Evolutionary conservation across 2,888 invertebrate genomes (phyloP), one percentile per base, ranked within the genome.

Genomic region (Hirtodrosophila duncani): DNA sequence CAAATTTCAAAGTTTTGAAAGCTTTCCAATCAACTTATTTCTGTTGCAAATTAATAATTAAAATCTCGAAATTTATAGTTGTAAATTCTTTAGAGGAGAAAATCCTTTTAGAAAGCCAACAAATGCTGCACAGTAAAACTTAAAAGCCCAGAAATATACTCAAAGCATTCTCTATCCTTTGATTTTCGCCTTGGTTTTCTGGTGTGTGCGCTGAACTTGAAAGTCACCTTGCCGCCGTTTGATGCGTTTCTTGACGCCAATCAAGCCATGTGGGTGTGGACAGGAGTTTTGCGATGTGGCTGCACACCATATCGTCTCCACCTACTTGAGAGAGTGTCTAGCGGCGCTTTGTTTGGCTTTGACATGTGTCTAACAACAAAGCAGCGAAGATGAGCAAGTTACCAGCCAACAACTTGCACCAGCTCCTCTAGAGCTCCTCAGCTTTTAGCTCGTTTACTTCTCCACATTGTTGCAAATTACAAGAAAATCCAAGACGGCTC

Each of bases 191-290:
- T 8, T n/a, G 8, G 7, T 10, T 34, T n/a, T 8, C 23, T 9
- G n/a, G 14, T 43, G 17, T 41, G 59, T 33, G 39, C 63, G 37
- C 50, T 60, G 80, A 75, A 67, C 80, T 67, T 71, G 57, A 79
- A 67, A 65, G 72, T 79, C 72, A 77, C 63, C 74, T 80, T 71
- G 59, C 55, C 46, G 27, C 49, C 14, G 27, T 41, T 21, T 62
- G 67, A 69, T 67, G 77, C 69, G 72, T 69, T 75, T 57, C 67
- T 79, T 75, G 77, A 75, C 75, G 66, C 71, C 79, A 74, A 68
- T 75, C 75, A 78, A 59, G 51, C 64, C 50, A 67, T 38, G 60
- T 30, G 24, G 1, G n/a, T 11, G 31, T 26, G 8, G 18, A n/a
- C 3, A 20, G 26, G 29, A 7, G 4, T 17, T 2, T 21, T 13